Evolutionary conservation across 2,888 invertebrate genomes (phyloP), one percentile per base, ranked within the genome.

Genomic region (Parnassius glacialis): DNA sequence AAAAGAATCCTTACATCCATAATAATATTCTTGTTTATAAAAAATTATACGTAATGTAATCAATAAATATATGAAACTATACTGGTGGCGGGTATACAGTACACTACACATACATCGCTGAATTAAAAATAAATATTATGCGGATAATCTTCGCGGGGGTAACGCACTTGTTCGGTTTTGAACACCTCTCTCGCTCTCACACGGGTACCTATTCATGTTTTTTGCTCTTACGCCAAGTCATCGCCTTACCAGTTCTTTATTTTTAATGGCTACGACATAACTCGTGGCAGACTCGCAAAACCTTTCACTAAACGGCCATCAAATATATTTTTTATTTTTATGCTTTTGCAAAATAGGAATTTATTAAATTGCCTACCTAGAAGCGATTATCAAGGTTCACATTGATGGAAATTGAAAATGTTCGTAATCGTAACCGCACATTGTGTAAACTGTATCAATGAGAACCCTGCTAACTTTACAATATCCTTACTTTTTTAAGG

Each of bases 61-160:
- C 34, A 3, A 34, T 34, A 1, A 34, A 34, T 7, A 7, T 34
- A 7, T 34, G 3, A 34, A 34, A 34, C 7, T 34, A 34, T 34
- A 34, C 34, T 34, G 34, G 34, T 34, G 34, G 34, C 34, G 34
- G 34, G 34, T 7, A 34, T 34, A 25, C 25, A 25, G 1, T 16
- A 16, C 16, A 16, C 16, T 16, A 16, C 1, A 16, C 16, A 79
- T 75, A 68, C 76, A 75, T 69, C 71, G 71, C 2, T 78, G 74
- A 80, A 79, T 84, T 83, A 84, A 83, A 83, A 82, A 83, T 83
- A 85, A 83, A 84, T 80, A 20, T 34, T 34, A 78, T 72, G 73
- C 75, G 72, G 78, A 84, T 85, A 79, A 84, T 85, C 89, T 85
- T 85, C 85, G 89, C 77, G 90, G 90, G 90, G 90, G 90, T 90